Base-by-base conservation (phyloP, 2,797 vertebrate genomes). In the Aldrovandia affinis region DNA sequence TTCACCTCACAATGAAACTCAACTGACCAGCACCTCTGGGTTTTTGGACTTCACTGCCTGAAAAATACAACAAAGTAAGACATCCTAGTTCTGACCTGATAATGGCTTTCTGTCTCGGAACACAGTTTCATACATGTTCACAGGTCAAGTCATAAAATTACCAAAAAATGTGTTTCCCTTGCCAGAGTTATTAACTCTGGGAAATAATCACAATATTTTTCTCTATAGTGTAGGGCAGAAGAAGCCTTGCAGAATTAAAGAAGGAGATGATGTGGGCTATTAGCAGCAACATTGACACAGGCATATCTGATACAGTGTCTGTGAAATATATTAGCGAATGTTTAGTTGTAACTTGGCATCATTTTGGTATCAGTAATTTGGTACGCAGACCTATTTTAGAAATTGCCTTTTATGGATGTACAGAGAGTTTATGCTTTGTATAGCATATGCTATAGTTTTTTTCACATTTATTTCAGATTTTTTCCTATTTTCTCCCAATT, bases 291-390 rank as follows among this genome's bases (percentile, higher is more conserved):
- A 89, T 92, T 95, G 94, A 96, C 93, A 96, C 94, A 96, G 95
- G 97, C 89, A 96, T 95, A 96, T 96, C 90, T 93, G 90, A 92
- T 94, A 91, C 92, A 95, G 95, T 95, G n/a, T n/a, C n/a, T n/a
- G n/a, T n/a, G n/a, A n/a, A n/a, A n/a, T n/a, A n/a, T n/a, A n/a
- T n/a, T n/a, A n/a, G n/a, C n/a, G n/a, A n/a, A n/a, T n/a, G n/a
- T n/a, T n/a, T n/a, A n/a, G n/a, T n/a, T n/a, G n/a, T n/a, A n/a
- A n/a, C n/a, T n/a, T n/a, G n/a, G n/a, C n/a, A n/a, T n/a, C n/a
- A n/a, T n/a, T n/a, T n/a, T n/a, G n/a, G n/a, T n/a, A n/a, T n/a
- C n/a, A n/a, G n/a, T n/a, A n/a, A n/a, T n/a, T n/a, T n/a, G n/a
- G n/a, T n/a, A n/a, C n/a, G n/a, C n/a, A n/a, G n/a, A n/a, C n/a